Percentiles rank a stretch among this genome's conserved stretches.
Conservation (phyloP, 2,888 invertebrate genomes). For the Pristionchus arcanus region DNA sequence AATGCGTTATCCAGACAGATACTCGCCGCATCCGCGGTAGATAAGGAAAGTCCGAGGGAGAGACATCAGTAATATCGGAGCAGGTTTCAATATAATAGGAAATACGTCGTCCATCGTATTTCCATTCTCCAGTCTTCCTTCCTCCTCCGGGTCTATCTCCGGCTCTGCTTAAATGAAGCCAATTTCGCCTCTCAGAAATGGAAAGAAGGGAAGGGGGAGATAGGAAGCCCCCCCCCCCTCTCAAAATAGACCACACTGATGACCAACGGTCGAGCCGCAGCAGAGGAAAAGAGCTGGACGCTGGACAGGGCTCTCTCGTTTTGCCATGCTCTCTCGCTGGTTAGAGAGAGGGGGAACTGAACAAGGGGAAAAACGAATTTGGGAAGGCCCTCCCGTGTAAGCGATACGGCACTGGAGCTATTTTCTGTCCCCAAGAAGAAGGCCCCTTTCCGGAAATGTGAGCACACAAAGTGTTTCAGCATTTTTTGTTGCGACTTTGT, state of each 20-base stretch:
- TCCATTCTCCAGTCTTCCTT: not conserved
- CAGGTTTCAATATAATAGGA: not conserved
- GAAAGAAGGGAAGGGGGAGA: not conserved
- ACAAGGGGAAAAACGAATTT: not conserved
- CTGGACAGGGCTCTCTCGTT: not conserved
- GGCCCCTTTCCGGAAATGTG: not conserved
- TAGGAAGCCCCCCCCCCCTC: not conserved
- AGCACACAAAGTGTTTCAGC: not conserved
- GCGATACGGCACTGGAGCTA: not conserved
- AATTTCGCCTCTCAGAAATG: constrained; percentile 9
- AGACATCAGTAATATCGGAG: too few relatives aligned
- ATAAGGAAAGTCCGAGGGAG: too few relatives aligned
- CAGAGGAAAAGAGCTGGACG: not conserved
- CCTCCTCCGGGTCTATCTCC: not conserved
- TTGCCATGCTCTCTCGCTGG: not conserved
- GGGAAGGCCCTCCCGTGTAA: not conserved
- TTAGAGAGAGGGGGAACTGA: not conserved
- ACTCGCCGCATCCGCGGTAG: too few relatives aligned
- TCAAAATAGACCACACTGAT: constrained; percentile 6
- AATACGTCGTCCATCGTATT: not conserved
- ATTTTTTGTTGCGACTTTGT: not conserved
- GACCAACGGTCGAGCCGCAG: not conserved
- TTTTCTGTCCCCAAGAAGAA: not conserved
- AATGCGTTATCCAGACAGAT: too few relatives aligned
- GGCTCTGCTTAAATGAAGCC: constrained; percentile 7